Evolutionary conservation across 2,888 invertebrate species (phyloP).

Genomic region (Drosophila paranaensis): DNA sequence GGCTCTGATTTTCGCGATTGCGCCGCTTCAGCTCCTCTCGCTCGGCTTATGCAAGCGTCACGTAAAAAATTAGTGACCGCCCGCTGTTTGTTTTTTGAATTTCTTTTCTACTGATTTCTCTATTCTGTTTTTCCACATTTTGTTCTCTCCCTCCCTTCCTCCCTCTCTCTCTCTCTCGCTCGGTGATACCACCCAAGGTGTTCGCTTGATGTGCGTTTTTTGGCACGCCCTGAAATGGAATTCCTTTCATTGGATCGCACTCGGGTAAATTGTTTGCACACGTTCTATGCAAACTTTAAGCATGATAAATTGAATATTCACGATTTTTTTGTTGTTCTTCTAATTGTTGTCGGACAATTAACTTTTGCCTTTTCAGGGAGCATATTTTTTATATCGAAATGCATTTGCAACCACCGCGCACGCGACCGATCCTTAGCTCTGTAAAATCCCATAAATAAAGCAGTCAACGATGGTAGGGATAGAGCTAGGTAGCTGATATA

Average conservation of each 20-base stretch:
- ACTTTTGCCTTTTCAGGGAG: conserved; percentile 59
- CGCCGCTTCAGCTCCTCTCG: conserved; percentile 34
- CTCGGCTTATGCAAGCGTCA: conserved; percentile 58
- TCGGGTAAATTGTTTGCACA: conserved; percentile 68
- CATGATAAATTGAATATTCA: conserved; percentile 78
- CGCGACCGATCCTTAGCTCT: conserved; percentile 35
- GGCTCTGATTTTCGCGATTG: conserved; percentile 62
- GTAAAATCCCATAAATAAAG: conserved; percentile 64
- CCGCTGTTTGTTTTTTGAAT: conserved; percentile 62
- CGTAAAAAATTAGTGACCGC: conserved; percentile 78
- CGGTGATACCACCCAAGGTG: conserved; percentile 65
- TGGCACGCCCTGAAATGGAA: conserved; percentile 69
- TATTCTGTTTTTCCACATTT: conserved; percentile 14
- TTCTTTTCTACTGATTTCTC: conserved; percentile 21
- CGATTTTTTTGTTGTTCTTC: conserved; percentile 48
- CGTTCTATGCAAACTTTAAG: conserved; percentile 76
- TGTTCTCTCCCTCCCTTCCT: background rate
- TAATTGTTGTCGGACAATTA: conserved; percentile 62
- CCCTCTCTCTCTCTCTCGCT: background rate
- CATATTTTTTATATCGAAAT: conserved; percentile 62
- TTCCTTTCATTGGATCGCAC: conserved; percentile 53
- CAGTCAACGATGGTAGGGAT: conserved; percentile 49
- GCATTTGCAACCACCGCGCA: conserved; percentile 69
- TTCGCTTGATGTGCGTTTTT: conserved; percentile 49
- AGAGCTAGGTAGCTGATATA: conserved; percentile 48